These are phyloP conservation scores for Ctenicera cuprea DNA, from an alignment of 2,888 invertebrate species.

Conservation along the genomic window DNA sequence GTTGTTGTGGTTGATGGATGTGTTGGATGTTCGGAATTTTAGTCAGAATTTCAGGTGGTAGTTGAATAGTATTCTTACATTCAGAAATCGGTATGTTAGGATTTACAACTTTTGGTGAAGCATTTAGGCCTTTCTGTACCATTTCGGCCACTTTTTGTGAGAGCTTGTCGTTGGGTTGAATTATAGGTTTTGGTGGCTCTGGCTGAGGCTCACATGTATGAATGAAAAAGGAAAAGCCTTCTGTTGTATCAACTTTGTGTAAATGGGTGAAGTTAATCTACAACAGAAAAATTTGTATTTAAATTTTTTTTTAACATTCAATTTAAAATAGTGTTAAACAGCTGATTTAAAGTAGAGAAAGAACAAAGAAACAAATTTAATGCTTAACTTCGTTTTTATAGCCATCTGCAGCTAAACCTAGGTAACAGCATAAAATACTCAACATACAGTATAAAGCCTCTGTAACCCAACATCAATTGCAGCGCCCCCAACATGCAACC, in stretches of 20 bases:
- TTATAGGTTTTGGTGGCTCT: constrained; percentile 63
- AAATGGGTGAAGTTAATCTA: constrained; percentile 70
- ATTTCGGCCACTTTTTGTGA: constrained; percentile 68
- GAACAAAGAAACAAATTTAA: too few species aligned
- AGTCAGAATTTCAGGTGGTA: neutral
- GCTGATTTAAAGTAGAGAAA: too few species aligned
- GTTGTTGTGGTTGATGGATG: neutral
- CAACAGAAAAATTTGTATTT: constrained; percentile 59
- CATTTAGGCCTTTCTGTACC: constrained; percentile 66
- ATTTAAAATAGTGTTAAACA: too few species aligned
- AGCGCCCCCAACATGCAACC: too few species aligned
- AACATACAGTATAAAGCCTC: too few species aligned
- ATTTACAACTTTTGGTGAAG: constrained; percentile 59
- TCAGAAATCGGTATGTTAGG: neutral
- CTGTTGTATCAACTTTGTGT: constrained; percentile 64
- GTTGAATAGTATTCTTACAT: neutral
- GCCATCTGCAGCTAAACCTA: too few species aligned
- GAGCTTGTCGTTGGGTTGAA: constrained; percentile 64
- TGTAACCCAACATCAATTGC: too few species aligned
- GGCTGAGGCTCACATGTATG: constrained; percentile 68
- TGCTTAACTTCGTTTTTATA: too few species aligned
- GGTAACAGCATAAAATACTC: too few species aligned
- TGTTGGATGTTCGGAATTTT: neutral
- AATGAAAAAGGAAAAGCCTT: constrained; percentile 68
- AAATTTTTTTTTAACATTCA: too few species aligned